Evolutionary conservation across 2,797 vertebrate genomes (phyloP).

Genomic region (Percopsis omiscomaycus): DNA sequence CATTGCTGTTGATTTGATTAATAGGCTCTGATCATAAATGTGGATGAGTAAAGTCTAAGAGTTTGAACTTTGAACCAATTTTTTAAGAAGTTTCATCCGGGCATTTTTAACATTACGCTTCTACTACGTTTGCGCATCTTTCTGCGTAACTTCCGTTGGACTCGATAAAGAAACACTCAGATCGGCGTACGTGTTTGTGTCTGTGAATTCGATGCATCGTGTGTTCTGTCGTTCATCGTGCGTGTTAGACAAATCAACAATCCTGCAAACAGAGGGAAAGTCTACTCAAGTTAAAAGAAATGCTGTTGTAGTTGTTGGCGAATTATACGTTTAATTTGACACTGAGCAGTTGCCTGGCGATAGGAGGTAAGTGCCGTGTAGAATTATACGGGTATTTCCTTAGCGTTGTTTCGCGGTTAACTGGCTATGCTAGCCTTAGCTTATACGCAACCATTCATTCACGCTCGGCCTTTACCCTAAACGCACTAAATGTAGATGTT

Average conservation of each 20-base stretch:
- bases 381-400: background rate
- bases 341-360: constrained; percentile 11
- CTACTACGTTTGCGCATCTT: constrained; percentile 39
- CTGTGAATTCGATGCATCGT: constrained; percentile 64
- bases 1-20: constrained; percentile 23
- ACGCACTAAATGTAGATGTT: background rate
- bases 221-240: constrained; percentile 50
- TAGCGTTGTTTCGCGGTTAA: constrained; percentile 1
- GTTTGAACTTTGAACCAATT: constrained; percentile 7
- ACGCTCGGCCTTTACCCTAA: constrained; percentile 23
- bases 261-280: constrained; percentile 16
- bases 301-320: constrained; percentile 43
- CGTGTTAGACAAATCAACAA: constrained; percentile 32
- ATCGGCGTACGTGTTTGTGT: constrained; percentile 28
- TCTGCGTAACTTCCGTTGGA: constrained; percentile 22
- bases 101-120: constrained; percentile 39
- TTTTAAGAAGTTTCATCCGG: constrained; percentile 50
- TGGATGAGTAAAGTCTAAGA: background rate
- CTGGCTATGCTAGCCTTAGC: constrained; percentile 44
- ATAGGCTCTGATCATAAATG: no score
- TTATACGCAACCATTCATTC: constrained; percentile 27
- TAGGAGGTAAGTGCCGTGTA: constrained; percentile 32
- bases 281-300: constrained; percentile 24
- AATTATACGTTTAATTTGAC: constrained; percentile 6
- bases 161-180: fast-evolving